Evolutionary conservation across 2,888 invertebrate species (phyloP).

Genomic region (Panzeria rudis): DNA sequence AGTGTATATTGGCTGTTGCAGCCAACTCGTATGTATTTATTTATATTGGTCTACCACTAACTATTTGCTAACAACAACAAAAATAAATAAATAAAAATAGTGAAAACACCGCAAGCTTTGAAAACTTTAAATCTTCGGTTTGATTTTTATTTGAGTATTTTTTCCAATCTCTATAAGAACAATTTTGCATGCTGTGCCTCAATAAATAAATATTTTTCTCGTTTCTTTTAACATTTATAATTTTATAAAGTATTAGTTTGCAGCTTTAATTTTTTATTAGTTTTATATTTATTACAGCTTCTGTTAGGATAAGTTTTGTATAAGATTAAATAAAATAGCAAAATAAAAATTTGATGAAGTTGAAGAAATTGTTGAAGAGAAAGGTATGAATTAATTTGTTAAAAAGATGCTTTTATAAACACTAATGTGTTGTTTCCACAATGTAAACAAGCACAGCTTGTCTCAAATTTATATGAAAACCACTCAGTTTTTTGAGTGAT

Average conservation of each 20-base stretch:
- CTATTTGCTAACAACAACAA: conserved; percentile 14
- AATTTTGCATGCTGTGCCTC: conserved; percentile 22
- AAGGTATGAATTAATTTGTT: too few relatives aligned
- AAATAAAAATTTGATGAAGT: neutral
- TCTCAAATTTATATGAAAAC: too few relatives aligned
- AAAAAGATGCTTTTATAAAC: too few relatives aligned
- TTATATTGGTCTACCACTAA: conserved; percentile 42
- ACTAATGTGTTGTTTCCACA: too few relatives aligned
- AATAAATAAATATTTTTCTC: conserved; percentile 22
- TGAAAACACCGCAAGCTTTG: conserved; percentile 39
- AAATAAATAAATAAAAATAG: neutral
- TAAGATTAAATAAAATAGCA: neutral
- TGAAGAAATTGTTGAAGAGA: too few relatives aligned
- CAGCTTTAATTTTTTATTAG: neutral
- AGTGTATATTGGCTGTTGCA: conserved; percentile 38
- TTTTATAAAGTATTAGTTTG: conserved; percentile 38
- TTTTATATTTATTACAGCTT: conserved; percentile 19
- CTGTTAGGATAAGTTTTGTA: neutral
- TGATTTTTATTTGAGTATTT: conserved; percentile 30
- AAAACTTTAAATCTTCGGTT: conserved; percentile 10
- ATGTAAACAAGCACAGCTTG: too few relatives aligned
- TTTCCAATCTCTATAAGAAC: neutral
- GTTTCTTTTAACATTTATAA: conserved; percentile 15
- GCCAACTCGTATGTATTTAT: conserved; percentile 34
- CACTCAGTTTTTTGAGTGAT: too few relatives aligned